phyloP scores from a whole-genome alignment of 2,888 invertebrate genomes.

The Microplitis deprimator region DNA sequence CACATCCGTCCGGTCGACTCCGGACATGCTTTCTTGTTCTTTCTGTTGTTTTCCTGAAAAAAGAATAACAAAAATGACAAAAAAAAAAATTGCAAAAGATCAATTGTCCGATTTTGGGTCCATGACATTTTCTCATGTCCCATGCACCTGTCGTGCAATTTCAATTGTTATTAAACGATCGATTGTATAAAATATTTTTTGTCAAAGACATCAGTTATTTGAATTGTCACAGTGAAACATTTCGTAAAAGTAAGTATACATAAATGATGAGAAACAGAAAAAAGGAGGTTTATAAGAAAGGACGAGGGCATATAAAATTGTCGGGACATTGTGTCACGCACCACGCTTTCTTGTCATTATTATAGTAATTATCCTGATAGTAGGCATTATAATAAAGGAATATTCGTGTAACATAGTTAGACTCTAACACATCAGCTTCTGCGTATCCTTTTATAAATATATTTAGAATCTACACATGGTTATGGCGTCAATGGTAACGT shows the following conservation, averaged over 20 bases:
- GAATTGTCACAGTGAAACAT: slow-evolving; percentile 12
- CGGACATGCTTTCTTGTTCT: background rate
- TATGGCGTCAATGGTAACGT: too few relatives aligned
- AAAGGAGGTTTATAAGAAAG: slow-evolving; percentile 12
- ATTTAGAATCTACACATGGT: too few relatives aligned
- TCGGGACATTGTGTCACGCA: slow-evolving; percentile 36
- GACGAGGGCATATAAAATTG: slow-evolving; percentile 28
- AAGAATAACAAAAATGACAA: slow-evolving; percentile 24
- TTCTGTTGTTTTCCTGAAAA: background rate
- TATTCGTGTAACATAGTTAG: background rate
- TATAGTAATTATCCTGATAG: slow-evolving; percentile 38
- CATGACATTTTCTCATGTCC: slow-evolving; percentile 7
- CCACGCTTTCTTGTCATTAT: slow-evolving; percentile 31
- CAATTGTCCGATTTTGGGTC: slow-evolving; percentile 10
- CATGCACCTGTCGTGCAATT: slow-evolving; percentile 24
- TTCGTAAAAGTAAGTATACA: background rate
- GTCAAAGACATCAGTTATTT: slow-evolving; percentile 5
- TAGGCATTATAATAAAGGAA: slow-evolving; percentile 23
- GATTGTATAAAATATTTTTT: slow-evolving; percentile 7
- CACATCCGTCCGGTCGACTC: slow-evolving; percentile 30
- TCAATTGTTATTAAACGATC: background rate
- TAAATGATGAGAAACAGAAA: slow-evolving; percentile 13
- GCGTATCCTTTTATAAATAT: background rate
- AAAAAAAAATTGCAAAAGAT: background rate
- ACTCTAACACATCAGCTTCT: slow-evolving; percentile 25